A percentile compares a stretch with the other conserved stretches of the same genome.
Evolutionary conservation across 2,797 vertebrate genomes (phyloP).

Genomic region (Coregonus sp.): DNA sequence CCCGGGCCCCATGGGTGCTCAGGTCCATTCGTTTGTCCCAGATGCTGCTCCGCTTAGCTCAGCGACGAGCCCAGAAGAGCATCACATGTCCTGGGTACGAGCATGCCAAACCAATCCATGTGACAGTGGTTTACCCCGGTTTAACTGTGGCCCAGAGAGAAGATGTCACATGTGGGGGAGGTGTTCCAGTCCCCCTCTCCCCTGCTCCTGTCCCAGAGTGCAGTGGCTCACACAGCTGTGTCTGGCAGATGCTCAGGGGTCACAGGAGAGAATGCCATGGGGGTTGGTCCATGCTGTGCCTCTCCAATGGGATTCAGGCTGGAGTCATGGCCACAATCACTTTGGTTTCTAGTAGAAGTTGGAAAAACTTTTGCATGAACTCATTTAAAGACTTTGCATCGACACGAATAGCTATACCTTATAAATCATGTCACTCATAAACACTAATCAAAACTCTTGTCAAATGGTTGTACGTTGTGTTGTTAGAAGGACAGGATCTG

Average conservation of each 20-base stretch:
- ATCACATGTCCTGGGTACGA: conserved; percentile 63
- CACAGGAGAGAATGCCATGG: conserved; percentile 58
- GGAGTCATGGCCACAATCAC: background rate
- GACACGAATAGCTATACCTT: no score
- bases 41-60: conserved; percentile 67
- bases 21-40: conserved; percentile 69
- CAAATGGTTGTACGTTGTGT: background rate
- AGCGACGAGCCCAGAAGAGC: conserved; percentile 62
- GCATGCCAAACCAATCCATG: conserved; percentile 55
- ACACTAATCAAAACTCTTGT: no score
- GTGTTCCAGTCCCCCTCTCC: conserved; percentile 50
- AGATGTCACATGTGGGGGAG: conserved; percentile 65
- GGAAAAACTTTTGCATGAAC: background rate
- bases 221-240: conserved; percentile 71
- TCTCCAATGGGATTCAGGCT: background rate
- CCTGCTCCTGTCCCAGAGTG: conserved; percentile 52
- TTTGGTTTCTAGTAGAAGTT: background rate
- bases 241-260: conserved; percentile 74
- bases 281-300: conserved; percentile 36
- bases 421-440: no score
- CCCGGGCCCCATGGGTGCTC: conserved; percentile 45
- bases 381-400: background rate
- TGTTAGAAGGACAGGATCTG: background rate
- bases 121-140: background rate
- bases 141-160: conserved; percentile 61